Conservation (phyloP, 1,140 invertebrate species). For the Philopotamus ludificatus region DNA sequence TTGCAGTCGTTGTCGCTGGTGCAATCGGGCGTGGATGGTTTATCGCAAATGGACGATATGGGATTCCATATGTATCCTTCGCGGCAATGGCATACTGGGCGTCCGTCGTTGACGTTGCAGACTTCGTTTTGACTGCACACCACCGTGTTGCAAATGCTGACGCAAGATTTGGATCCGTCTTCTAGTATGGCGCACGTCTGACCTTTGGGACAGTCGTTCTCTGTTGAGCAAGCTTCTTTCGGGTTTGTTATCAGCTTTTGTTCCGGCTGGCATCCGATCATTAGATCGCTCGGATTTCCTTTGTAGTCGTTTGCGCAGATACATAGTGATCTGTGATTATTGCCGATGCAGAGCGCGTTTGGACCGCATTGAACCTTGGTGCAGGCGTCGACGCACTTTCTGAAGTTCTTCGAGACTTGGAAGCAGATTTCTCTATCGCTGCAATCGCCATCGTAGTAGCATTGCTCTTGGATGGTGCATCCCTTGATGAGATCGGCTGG, state of each 20-base stretch:
- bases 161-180: slow-evolving; percentile 65
- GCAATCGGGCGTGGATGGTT: slow-evolving; percentile 82
- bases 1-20: slow-evolving; percentile 70
- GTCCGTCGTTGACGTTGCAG: slow-evolving; percentile 63
- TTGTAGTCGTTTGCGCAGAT: slow-evolving; percentile 77
- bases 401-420: slow-evolving; percentile 69
- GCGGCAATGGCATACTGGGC: slow-evolving; percentile 74
- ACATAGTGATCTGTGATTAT: slow-evolving; percentile 80
- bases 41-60: slow-evolving; percentile 74
- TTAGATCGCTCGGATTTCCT: slow-evolving; percentile 77
- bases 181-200: slow-evolving; percentile 61
- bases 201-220: slow-evolving; percentile 69
- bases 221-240: slow-evolving; percentile 62
- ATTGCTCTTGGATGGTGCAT: slow-evolving; percentile 70
- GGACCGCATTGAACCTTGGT: slow-evolving; percentile 85
- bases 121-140: slow-evolving; percentile 79
- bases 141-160: slow-evolving; percentile 75
- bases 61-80: slow-evolving; percentile 80
- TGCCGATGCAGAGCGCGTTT: slow-evolving; percentile 80
- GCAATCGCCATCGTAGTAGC: slow-evolving; percentile 77
- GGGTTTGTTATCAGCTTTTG: slow-evolving; percentile 52
- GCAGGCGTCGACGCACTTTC: slow-evolving; percentile 84
- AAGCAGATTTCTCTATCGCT: slow-evolving; percentile 81
- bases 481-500: slow-evolving; percentile 68
- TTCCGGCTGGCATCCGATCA: slow-evolving; percentile 72